A percentile compares a stretch with the other conserved stretches of the same genome.
Conservation (phyloP, 1,140 invertebrate genomes). For the Globodera rostochiensis region DNA sequence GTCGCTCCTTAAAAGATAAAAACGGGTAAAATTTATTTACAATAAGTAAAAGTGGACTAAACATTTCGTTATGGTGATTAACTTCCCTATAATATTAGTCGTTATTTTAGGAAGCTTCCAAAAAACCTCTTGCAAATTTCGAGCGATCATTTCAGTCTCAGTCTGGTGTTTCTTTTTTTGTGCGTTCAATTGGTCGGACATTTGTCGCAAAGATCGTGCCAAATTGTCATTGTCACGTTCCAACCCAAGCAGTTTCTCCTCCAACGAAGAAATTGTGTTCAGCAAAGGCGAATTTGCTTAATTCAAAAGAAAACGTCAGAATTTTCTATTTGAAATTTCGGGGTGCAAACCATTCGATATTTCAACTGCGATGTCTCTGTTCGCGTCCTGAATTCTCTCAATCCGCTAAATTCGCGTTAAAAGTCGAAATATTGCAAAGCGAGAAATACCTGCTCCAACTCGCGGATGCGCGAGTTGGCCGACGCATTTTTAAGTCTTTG, state of each 20-base stretch:
- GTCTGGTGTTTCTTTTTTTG: conserved; percentile 14
- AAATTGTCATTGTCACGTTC: conserved; percentile 39
- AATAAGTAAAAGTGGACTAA: no score
- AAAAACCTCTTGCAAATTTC: conserved; percentile 27
- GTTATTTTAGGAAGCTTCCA: not conserved
- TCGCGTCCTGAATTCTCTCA: conserved; percentile 24
- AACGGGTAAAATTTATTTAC: no score
- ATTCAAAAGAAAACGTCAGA: not conserved
- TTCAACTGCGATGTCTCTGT: conserved; percentile 34
- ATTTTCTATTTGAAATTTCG: no score
- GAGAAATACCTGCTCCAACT: conserved; percentile 32
- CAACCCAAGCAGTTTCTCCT: conserved; percentile 28
- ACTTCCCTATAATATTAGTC: no score
- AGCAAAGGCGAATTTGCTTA: conserved; percentile 36
- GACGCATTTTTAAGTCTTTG: conserved; percentile 24
- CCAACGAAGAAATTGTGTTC: conserved; percentile 26
- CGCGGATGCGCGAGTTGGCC: conserved; percentile 12
- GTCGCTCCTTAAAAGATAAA: not conserved
- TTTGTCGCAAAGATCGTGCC: conserved; percentile 1
- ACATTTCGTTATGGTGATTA: no score
- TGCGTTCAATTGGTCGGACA: not conserved
- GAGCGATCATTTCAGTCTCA: not conserved
- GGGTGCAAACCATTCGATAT: conserved; percentile 26
- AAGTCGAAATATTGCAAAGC: not conserved
- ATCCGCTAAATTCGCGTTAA: conserved; percentile 8